Base-by-base conservation (phyloP, 2,888 invertebrate genomes). In the Hydropsyche betteni region DNA sequence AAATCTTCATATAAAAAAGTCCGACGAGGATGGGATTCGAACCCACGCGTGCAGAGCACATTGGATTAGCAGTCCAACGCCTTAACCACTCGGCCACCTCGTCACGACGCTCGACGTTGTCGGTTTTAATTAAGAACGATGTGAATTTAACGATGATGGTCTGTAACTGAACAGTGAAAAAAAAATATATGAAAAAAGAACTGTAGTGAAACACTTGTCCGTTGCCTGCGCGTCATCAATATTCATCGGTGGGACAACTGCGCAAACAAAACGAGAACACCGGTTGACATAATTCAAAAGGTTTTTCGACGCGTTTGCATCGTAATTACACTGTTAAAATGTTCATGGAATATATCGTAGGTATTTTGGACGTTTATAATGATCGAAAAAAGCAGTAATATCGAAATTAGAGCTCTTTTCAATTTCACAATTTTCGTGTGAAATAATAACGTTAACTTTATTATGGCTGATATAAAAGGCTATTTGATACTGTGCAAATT, bases 1-100 rank as follows among this genome's bases (percentile, higher is more conserved):
- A 24, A 24, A 24, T 24, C 24, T 24, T 44, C 10, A 44, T 44
- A 8, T 24, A 53, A 58, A 58, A 58, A 58, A 58, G 24, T 53
- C 24, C 91, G 91, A 91, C 91, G 91, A 91, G 91, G 91, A 91
- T 91, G 91, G 91, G 91, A 92, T 91, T 91, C 91, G 91, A 91
- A 92, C 92, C 91, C 91, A 91, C 91, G 92, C 92, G 91, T 91
- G 92, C 91, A 92, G 91, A 92, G 91, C 92, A 91, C 92, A 92
- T 91, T 92, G 91, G 92, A 92, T 92, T 92, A 92, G 92, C 92
- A 92, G 91, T 91, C 91, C 91, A 92, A 91, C 91, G 91, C 91
- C 91, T 92, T 92, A 92, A 92, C 92, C 92, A 91, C 92, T 92
- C 92, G 92, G 92, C 91, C 92, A 92, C 91, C 91, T 92, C 91